A percentile compares a stretch with the other conserved stretches of the same genome.
These are phyloP conservation scores for Eumacrocentrus americanus DNA, from an alignment of 2,888 invertebrate species.

Conservation along the genomic window DNA sequence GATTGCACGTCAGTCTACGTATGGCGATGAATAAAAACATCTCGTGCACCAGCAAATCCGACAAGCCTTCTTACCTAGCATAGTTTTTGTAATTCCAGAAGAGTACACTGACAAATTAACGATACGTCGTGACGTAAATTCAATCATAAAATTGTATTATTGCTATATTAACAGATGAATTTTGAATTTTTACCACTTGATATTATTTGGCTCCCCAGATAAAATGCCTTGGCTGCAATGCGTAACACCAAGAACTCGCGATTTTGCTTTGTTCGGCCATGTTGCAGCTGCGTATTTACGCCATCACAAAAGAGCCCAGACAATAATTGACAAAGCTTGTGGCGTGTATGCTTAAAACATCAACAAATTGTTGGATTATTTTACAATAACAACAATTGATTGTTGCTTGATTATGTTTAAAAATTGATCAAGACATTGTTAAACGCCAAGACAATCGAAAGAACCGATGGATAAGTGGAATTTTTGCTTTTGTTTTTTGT, in stretches of 20 bases:
- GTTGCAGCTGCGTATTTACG: slow-evolving; percentile 57
- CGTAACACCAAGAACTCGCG: slow-evolving; percentile 26
- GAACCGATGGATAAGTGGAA: slow-evolving; percentile 1
- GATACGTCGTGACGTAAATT: neutral
- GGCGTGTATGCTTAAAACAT: neutral
- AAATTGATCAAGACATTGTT: neutral
- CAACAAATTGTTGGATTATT: neutral
- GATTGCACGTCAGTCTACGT: neutral
- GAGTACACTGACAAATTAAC: neutral
- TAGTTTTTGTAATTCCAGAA: neutral
- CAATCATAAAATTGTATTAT: neutral
- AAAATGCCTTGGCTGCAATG: slow-evolving; percentile 12
- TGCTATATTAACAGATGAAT: neutral
- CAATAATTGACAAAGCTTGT: neutral
- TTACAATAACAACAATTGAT: neutral
- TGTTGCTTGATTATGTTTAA: neutral
- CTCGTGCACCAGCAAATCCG: neutral
- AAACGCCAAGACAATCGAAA: slow-evolving; percentile 7
- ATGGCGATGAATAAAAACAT: slow-evolving; percentile 10
- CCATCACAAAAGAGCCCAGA: slow-evolving; percentile 21
- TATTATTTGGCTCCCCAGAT: neutral
- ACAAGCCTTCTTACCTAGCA: neutral
- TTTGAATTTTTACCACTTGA: neutral
- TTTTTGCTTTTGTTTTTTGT: slow-evolving; percentile 12
- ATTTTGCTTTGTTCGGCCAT: slow-evolving; percentile 50